Conservation (phyloP, 2,797 vertebrate species). For the Selene dorsalis region DNA sequence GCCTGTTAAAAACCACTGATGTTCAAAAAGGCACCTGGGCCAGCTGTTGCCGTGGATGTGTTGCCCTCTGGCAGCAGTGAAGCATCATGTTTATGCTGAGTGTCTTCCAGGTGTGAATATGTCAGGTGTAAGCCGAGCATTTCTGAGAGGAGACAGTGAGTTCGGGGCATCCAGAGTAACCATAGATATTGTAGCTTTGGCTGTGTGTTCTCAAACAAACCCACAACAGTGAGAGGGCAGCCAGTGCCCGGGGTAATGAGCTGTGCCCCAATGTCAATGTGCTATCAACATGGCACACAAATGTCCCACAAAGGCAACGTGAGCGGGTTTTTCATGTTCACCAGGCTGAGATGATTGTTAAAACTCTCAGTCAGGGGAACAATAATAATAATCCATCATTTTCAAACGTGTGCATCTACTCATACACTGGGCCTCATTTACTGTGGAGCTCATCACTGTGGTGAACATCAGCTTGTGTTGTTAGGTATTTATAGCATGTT, state of each 20-base stretch:
- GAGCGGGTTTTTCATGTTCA: slow-evolving; percentile 43
- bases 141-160: slow-evolving; percentile 15
- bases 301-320: slow-evolving; percentile 17
- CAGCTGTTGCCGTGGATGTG: neutral
- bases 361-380: neutral
- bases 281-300: slow-evolving; percentile 22
- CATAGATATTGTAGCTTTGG: neutral
- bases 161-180: slow-evolving; percentile 24
- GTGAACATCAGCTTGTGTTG: neutral
- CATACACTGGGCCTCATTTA: slow-evolving; percentile 22
- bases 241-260: slow-evolving; percentile 27
- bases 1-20: neutral
- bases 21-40: neutral
- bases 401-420: slow-evolving; percentile 30
- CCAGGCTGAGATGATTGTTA: neutral
- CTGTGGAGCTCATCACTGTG: neutral
- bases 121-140: neutral
- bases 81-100: slow-evolving; percentile 12
- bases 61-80: neutral
- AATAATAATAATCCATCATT: slow-evolving; percentile 1
- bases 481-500: too few relatives aligned
- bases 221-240: neutral
- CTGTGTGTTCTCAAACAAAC: neutral
- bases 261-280: slow-evolving; percentile 14
- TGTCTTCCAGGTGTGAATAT: slow-evolving; percentile 21